phyloP scores from a whole-genome alignment of 2,888 invertebrate genomes.

The Caenorhabditis zanzibari region DNA sequence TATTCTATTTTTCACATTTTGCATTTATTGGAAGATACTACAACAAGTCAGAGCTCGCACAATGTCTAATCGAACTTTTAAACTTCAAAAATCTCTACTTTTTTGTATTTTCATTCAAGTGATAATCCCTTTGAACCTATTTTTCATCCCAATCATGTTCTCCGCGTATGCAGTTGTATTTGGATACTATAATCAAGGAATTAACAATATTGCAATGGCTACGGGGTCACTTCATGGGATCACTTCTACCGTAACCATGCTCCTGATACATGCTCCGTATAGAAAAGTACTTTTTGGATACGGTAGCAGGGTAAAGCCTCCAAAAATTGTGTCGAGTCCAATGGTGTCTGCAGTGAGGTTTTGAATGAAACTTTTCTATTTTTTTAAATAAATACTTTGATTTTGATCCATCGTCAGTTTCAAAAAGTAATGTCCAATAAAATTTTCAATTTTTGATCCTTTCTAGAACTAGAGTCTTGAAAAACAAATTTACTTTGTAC shows the following conservation, averaged over 20 bases:
- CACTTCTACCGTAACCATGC: slow-evolving; percentile 25
- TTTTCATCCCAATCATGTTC: slow-evolving; percentile 30
- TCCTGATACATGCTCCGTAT: slow-evolving; percentile 38
- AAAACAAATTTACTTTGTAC: too few relatives aligned
- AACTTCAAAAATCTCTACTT: slow-evolving; percentile 28
- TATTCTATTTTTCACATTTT: slow-evolving; percentile 27
- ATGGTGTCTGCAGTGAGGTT: too few relatives aligned
- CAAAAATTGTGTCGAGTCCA: too few relatives aligned
- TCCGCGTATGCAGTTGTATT: slow-evolving; percentile 5
- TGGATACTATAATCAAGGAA: slow-evolving; percentile 34
- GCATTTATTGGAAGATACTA: slow-evolving; percentile 23
- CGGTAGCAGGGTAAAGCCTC: too few relatives aligned
- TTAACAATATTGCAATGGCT: slow-evolving; percentile 39
- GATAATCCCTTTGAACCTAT: slow-evolving; percentile 36
- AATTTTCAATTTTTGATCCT: too few relatives aligned
- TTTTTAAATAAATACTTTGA: too few relatives aligned
- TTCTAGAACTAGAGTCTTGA: too few relatives aligned
- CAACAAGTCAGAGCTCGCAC: slow-evolving; percentile 17
- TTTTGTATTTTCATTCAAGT: slow-evolving; percentile 38
- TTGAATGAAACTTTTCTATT: too few relatives aligned
- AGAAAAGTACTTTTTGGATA: not conserved
- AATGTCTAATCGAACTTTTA: slow-evolving; percentile 33
- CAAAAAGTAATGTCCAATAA: too few relatives aligned
- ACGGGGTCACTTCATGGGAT: slow-evolving; percentile 33
- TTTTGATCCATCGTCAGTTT: too few relatives aligned